Percentiles rank a stretch among this genome's conserved stretches.
phyloP scores from a whole-genome alignment of 2,888 invertebrate species.

The Gastracanthus pulcherrimus region DNA sequence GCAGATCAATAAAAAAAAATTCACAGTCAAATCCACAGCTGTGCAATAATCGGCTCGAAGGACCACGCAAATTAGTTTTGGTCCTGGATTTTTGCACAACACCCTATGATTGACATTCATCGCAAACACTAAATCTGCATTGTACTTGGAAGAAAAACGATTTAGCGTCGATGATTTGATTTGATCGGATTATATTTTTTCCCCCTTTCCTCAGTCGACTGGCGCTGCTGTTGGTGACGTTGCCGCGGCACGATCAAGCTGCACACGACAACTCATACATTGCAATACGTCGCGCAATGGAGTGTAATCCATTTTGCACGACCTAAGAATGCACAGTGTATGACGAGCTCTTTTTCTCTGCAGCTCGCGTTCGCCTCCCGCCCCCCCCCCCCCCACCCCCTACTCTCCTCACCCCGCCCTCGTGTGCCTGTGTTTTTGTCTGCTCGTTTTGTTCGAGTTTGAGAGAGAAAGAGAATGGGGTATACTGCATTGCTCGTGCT shows the following conservation, averaged over 20 bases:
- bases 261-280: conserved; percentile 44
- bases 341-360: conserved; percentile 8
- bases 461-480: background rate
- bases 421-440: background rate
- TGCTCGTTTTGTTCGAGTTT: background rate
- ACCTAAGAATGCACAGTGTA: conserved; percentile 30
- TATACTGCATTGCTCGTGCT: too few relatives aligned
- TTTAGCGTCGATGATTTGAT: conserved; percentile 52
- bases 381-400: background rate
- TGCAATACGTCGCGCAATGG: conserved; percentile 51
- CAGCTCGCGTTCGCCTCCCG: background rate
- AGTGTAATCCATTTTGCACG: conserved; percentile 53
- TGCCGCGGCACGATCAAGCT: conserved; percentile 29
- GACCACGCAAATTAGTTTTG: background rate
- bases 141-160: conserved; percentile 50
- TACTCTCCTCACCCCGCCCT: background rate
- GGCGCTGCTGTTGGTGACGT: background rate
- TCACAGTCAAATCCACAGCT: too few relatives aligned
- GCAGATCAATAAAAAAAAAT: background rate
- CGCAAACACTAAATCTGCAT: conserved; percentile 21
- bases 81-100: background rate
- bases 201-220: background rate
- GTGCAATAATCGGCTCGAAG: too few relatives aligned
- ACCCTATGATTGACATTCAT: conserved; percentile 11
- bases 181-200: conserved; percentile 45